Base-by-base conservation (phyloP, 1,140 invertebrate genomes). In the Drosophila arawakana region DNA sequence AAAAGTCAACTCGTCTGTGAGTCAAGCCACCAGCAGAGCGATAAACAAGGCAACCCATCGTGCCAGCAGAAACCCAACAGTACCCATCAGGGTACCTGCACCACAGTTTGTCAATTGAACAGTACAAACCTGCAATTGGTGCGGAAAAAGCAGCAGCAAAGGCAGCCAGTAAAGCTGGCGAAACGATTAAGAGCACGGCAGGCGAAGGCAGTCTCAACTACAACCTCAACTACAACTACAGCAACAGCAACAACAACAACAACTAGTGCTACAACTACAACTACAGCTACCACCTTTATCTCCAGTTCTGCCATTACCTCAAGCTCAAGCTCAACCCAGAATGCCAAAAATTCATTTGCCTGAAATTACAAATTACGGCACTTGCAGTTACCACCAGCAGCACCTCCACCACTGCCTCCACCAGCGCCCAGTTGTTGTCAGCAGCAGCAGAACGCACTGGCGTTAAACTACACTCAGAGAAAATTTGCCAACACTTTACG, bases 341-440 rank as follows among this genome's bases (percentile, higher is more conserved):
- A 78, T 75, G 80, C 84, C 83, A 88, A 89, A 88, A 89, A 89
- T 89, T 89, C 84, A 89, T 89, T 89, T 88, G 81, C 80, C 72
- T 76, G 80, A 88, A 89, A 89, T 89, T 89, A 89, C 84, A 89
- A 89, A 89, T 89, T 89, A 84, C 84, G 80, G 81, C 78, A 89
- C 84, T 89, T 84, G 83, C 80, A 88, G 77, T 62, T 70, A 61
- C 65, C 47, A 73, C 15, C 60, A 69, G 49, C 58, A 43, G n/a
- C 50, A 47, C 54, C 21, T 11, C 6, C 50, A 68, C 10, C 21
- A 50, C 18, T 47, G 35, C 30, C 59, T 46, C 37, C 68, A 73
- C 37, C 11, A 54, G 5, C 15, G 58, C 30, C 52, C 70, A 55
- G 37, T 50, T 34, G 25, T 25, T 50, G 50, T 52, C 25, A 18